Conservation (phyloP, 2,888 invertebrate species). For the Agrilus mali region DNA sequence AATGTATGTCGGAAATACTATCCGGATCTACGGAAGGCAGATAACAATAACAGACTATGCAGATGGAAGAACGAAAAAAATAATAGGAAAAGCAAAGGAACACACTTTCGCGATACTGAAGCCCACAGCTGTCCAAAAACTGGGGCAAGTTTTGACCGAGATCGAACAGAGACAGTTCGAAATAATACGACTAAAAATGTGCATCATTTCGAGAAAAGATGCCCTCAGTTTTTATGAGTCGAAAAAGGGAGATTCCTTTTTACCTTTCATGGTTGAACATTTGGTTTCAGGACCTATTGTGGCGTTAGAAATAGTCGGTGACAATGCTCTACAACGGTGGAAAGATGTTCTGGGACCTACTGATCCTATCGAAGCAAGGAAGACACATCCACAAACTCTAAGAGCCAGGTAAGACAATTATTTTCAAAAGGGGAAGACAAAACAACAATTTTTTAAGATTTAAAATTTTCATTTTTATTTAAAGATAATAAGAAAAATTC, state of each 20-base stretch:
- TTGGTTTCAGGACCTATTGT: conserved; percentile 56
- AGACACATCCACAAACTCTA: conserved; percentile 41
- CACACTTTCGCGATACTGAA: conserved; percentile 69
- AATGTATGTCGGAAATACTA: conserved; percentile 60
- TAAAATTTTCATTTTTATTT: no score
- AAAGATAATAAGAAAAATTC: no score
- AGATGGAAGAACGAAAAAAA: conserved; percentile 52
- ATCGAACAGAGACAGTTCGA: conserved; percentile 47
- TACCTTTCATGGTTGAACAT: conserved; percentile 51
- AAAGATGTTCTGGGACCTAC: conserved; percentile 46
- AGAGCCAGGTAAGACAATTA: conserved; percentile 34
- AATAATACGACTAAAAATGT: conserved; percentile 61
- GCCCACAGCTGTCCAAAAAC: conserved; percentile 52
- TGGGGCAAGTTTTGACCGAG: conserved; percentile 61
- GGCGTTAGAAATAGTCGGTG: conserved; percentile 62
- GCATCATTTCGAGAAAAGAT: conserved; percentile 50
- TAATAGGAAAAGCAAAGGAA: conserved; percentile 49
- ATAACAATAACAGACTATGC: conserved; percentile 63
- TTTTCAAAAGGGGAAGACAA: conserved; percentile 16
- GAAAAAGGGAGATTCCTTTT: conserved; percentile 43
- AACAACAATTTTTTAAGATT: no score
- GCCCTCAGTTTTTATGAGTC: conserved; percentile 49
- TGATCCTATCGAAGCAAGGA: conserved; percentile 47
- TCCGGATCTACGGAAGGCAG: conserved; percentile 60
- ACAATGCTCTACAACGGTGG: conserved; percentile 50